Base-by-base conservation (phyloP, 2,888 invertebrate species). In the Drosophila melanosoma region DNA sequence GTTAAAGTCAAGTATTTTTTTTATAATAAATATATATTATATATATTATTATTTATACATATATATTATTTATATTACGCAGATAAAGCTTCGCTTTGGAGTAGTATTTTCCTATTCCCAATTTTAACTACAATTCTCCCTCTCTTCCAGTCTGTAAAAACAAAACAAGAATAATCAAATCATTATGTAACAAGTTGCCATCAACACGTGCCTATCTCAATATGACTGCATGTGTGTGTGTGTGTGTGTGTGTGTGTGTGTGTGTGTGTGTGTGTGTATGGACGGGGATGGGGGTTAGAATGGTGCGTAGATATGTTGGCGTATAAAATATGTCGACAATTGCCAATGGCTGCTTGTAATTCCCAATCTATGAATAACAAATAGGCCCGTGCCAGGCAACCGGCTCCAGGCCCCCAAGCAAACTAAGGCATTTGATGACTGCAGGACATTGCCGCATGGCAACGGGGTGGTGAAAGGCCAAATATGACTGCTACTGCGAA, bases 351-450 rank as follows among this genome's bases (percentile, higher is more conserved):
- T 83, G 81, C 72, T 76, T 87, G 87, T 90, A 87, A 87, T 87
- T 90, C 87, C 87, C 87, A 87, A 90, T 84, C 87, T 90, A 87
- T 87, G 87, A 90, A 87, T 87, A 87, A 82, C 77, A 90, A 87
- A 90, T 78, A 89, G 89, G 76, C 90, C 69, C 72, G 82, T 62
- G 76, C 57, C 75, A 75, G 38, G 51, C 77, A 61, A 56, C 49
- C 59, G 60, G 40, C 75, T 49, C 71, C 60, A 63, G 70, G 69
- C 79, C 79, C 85, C 85, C 75, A 74, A 81, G 58, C 76, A 51
- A 81, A 74, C 79, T 72, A 76, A 66, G 73, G 53, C 71, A 63
- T 71, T 48, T 45, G 61, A 35, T 36, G 61, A 52, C 26, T 20
- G 33, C n/a, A 56, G 29, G 54, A 45, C 33, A 32, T 12, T 20